These are phyloP conservation scores for Cyprinella venusta DNA, from an alignment of 2,797 vertebrate genomes.

Conservation along the genomic window DNA sequence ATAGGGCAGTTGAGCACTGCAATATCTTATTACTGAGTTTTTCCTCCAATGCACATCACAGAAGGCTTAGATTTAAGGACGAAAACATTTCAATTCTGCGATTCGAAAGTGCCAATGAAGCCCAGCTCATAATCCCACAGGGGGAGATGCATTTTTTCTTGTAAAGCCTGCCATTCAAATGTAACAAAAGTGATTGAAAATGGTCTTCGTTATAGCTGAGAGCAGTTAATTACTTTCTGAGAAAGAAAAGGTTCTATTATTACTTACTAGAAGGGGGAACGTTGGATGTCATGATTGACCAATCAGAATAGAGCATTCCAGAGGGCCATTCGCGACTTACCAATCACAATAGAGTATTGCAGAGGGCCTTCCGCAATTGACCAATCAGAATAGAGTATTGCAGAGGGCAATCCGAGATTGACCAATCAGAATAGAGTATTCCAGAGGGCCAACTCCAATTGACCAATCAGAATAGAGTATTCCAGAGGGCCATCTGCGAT, in stretches of 20 bases:
- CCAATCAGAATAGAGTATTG: no score
- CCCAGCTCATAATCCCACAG: conserved; percentile 49
- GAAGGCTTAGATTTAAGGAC: conserved; percentile 7
- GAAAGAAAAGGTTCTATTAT: conserved; percentile 17
- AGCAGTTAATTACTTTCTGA: conserved; percentile 39
- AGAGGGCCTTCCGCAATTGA: no score
- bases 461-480: no score
- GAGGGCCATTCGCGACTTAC: no score
- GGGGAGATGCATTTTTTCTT: conserved; percentile 31
- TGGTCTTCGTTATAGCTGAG: conserved; percentile 20
- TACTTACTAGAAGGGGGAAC: no score
- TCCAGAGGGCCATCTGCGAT: neutral
- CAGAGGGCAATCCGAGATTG: no score
- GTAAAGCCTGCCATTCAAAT: conserved; percentile 32
- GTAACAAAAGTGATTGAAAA: conserved; percentile 38
- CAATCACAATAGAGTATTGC: neutral
- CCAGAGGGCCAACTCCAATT: no score
- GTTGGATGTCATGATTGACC: neutral
- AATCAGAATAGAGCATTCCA: neutral
- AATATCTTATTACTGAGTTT: conserved; percentile 19
- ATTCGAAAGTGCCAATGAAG: conserved; percentile 41
- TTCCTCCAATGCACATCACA: neutral
- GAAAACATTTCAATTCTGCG: conserved; percentile 43
- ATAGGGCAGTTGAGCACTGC: conserved; percentile 18
- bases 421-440: no score